A percentile compares a stretch with the other conserved stretches of the same genome.
Evolutionary conservation across 2,888 invertebrate species (phyloP).

Genomic region (Hemithea aestivaria): DNA sequence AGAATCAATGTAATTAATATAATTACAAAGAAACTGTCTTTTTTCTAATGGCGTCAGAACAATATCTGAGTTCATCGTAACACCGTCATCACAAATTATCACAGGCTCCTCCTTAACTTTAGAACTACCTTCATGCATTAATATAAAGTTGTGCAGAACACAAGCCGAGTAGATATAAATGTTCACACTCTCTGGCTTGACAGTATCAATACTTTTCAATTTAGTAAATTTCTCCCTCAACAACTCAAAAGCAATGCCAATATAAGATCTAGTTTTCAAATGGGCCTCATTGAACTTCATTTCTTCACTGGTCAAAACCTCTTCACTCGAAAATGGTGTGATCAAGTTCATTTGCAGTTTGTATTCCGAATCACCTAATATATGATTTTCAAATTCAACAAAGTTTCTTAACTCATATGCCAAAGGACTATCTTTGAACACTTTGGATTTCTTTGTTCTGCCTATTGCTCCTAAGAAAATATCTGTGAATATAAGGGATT

Average conservation of each 20-base stretch:
- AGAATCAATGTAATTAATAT: slow-evolving; percentile 60
- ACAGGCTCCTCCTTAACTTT: slow-evolving; percentile 58
- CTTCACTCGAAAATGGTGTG: slow-evolving; percentile 63
- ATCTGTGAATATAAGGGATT: slow-evolving; percentile 60
- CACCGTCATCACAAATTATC: slow-evolving; percentile 57
- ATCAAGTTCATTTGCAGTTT: slow-evolving; percentile 60
- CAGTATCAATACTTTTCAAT: slow-evolving; percentile 56
- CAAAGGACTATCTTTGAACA: slow-evolving; percentile 59
- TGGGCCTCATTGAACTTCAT: slow-evolving; percentile 70
- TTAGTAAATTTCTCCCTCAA: slow-evolving; percentile 60
- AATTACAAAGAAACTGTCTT: slow-evolving; percentile 68
- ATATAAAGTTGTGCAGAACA: slow-evolving; percentile 66
- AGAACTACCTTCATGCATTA: slow-evolving; percentile 60
- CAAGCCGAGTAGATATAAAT: slow-evolving; percentile 58
- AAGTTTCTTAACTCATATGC: slow-evolving; percentile 55
- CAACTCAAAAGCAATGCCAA: slow-evolving; percentile 63
- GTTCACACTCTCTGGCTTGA: slow-evolving; percentile 49
- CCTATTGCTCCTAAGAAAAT: slow-evolving; percentile 59
- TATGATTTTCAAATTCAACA: slow-evolving; percentile 65
- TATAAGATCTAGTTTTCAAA: slow-evolving; percentile 60
- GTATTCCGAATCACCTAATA: slow-evolving; percentile 63
- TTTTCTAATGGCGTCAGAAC: slow-evolving; percentile 62
- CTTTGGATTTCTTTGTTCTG: slow-evolving; percentile 51
- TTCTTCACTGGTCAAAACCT: slow-evolving; percentile 63
- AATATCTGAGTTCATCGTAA: slow-evolving; percentile 56